Evolutionary conservation across 2,113 vertebrate species (phyloP).

Genomic region (Tachysurus vachellii): DNA sequence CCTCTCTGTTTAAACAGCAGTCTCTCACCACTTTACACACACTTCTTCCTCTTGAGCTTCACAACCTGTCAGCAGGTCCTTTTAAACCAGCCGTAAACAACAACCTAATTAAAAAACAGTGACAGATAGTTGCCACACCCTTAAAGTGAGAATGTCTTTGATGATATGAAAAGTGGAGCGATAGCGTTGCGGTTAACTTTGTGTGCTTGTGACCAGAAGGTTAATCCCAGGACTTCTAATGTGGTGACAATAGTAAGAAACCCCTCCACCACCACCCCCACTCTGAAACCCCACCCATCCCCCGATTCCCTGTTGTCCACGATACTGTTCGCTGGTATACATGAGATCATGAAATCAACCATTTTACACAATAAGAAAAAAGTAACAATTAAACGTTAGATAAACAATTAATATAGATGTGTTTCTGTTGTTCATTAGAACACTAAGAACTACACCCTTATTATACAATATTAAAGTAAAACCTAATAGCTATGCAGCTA

Average conservation of each 20-base stretch:
- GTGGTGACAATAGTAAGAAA: not conserved
- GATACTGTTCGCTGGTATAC: not conserved
- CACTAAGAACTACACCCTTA: not conserved
- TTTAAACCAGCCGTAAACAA: slow-evolving; percentile 16
- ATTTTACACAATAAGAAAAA: not conserved
- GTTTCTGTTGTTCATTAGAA: not conserved
- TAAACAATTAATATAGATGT: not conserved
- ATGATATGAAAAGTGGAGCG: not conserved
- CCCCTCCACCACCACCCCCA: not conserved
- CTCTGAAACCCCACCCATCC: not conserved
- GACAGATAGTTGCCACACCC: not conserved
- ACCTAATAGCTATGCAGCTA: not conserved
- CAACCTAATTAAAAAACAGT: not conserved
- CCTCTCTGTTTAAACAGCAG: not conserved
- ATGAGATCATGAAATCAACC: not conserved
- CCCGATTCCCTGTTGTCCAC: not conserved
- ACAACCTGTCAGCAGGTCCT: not conserved
- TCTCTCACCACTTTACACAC: slow-evolving; percentile 12
- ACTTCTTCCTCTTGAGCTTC: not conserved
- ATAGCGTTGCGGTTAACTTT: not conserved
- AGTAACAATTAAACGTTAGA: not conserved
- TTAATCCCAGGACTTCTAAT: not conserved
- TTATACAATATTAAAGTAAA: not conserved
- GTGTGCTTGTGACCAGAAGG: not conserved
- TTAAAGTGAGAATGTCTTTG: not conserved